These are phyloP conservation scores for Formicarius rufipectus DNA, from an alignment of 2,113 vertebrate genomes.

Conservation along the genomic window DNA sequence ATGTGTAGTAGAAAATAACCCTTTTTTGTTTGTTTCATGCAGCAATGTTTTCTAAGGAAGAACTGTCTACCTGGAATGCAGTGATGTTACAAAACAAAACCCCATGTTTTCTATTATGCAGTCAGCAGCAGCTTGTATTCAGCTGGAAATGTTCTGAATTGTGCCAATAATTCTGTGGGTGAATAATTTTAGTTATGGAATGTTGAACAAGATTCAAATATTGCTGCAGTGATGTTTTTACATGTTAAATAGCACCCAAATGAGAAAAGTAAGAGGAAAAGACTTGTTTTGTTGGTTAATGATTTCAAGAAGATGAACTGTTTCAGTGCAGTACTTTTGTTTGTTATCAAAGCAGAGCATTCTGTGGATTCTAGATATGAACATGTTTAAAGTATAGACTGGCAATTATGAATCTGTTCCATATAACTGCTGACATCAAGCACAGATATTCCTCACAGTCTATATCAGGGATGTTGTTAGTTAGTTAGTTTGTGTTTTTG, in stretches of 20 bases:
- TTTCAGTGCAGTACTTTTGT: neutral
- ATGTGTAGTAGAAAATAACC: neutral
- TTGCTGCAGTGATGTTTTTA: neutral
- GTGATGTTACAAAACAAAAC: neutral
- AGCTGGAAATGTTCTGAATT: conserved; percentile 4
- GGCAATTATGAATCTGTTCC: neutral
- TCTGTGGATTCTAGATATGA: neutral
- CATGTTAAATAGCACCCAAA: neutral
- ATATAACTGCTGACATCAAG: neutral
- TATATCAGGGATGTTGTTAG: neutral
- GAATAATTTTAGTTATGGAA: conserved; percentile 13
- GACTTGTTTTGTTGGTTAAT: neutral
- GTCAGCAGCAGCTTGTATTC: conserved; percentile 22
- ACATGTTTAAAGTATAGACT: neutral
- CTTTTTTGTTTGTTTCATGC: neutral
- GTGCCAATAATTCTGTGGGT: neutral
- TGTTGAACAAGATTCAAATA: neutral
- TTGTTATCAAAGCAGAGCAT: neutral
- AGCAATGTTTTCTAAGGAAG: neutral
- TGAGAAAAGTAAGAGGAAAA: neutral
- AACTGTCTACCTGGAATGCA: neutral
- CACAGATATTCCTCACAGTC: neutral
- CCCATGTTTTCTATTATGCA: neutral
- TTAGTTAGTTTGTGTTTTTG: no score
- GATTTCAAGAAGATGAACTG: neutral